Evolutionary conservation across 2,113 vertebrate species (phyloP), one percentile per base, ranked within the genome.

Genomic region (Strix aluco): DNA sequence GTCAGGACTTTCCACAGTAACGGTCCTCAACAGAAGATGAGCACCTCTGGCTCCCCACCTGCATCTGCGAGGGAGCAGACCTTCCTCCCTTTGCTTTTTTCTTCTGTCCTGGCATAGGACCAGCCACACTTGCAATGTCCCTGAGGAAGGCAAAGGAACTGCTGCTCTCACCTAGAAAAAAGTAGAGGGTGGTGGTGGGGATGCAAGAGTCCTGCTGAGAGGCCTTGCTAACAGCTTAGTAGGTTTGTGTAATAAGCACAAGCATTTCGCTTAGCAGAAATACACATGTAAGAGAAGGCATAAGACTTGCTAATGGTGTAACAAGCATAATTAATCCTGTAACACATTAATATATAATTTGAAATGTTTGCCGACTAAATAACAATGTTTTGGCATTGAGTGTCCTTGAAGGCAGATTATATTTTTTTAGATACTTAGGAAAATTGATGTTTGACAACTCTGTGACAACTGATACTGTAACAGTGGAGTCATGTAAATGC

Each of bases 401-500:
- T 44, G 30, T 69, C 93, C 86, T 79, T 89, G 61, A 81, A 79
- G 36, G 14, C 34, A 81, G 61, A 87, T 47, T 59, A 30, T 46
- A 10, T 59, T 79, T 91, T 94, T 75, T 52, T 59, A 95, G 38
- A 66, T 36, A 40, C 86, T 92, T 88, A 42, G 27, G 40, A 87
- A 94, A 95, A 87, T 40, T 79, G n/a, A 34, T 85, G 73, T 95
- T 92, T 91, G n/a, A 69, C 84, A 89, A 79, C 70, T 78, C 32
- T 75, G 32, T 59, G 89, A 38, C 73, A 85, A 57, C 40, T 87
- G 65, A 65, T 83, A 69, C 13, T 36, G 15, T 34, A 91, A 46
- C 46, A 69, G 69, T 25, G 16, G 21, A 95, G 40, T 20, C n/a
- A 87, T 65, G 20, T n/a, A 94, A 96, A 94, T 20, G 36, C 23